Evolutionary conservation across 2,113 vertebrate genomes (phyloP).

Genomic region (Rhegmatorhina hoffmannsi): DNA sequence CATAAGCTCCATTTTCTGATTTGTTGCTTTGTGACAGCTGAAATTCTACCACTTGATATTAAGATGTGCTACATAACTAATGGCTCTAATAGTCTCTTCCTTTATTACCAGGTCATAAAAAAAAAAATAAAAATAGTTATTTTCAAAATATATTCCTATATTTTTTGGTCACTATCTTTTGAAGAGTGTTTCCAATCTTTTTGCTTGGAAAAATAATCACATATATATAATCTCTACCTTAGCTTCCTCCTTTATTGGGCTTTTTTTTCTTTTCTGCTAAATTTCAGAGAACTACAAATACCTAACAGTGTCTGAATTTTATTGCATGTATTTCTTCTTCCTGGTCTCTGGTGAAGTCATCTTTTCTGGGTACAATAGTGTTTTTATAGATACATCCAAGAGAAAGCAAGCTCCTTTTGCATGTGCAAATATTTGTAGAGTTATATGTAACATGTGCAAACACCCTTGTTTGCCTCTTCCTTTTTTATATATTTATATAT

Average conservation of each 20-base stretch:
- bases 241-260: not conserved
- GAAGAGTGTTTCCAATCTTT: not conserved
- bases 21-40: not conserved
- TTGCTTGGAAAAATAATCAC: not conserved
- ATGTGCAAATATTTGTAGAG: not conserved
- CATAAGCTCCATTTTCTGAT: not conserved
- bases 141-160: not conserved
- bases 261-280: not conserved
- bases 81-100: not conserved
- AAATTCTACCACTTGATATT: not conserved
- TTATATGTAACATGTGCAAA: not conserved
- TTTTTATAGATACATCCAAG: not conserved
- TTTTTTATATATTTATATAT: not conserved
- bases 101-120: not conserved
- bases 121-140: not conserved
- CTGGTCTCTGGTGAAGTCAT: not conserved
- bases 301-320: not conserved
- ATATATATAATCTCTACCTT: not conserved
- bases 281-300: not conserved
- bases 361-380: not conserved
- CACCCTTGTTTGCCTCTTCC: not conserved
- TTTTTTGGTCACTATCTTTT: not conserved
- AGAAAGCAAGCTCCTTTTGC: not conserved
- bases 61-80: not conserved
- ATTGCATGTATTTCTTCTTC: not conserved